Percentiles rank a stretch among this genome's conserved stretches.
Conservation (phyloP, 2,113 vertebrate genomes). For the Hippocampus comes region DNA sequence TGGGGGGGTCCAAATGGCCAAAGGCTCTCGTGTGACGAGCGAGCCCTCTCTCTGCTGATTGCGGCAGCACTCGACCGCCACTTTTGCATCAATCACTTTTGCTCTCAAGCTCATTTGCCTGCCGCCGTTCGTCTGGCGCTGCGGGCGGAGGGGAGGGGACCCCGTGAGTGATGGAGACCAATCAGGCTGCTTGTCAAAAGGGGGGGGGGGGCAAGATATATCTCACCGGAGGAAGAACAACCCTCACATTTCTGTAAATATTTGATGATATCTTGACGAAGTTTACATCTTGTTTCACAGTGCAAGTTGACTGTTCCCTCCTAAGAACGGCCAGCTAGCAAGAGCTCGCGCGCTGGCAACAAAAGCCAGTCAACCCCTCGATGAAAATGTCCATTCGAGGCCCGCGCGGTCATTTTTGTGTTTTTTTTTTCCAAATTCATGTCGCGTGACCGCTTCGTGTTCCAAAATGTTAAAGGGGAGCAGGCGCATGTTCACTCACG, state of each 20-base stretch:
- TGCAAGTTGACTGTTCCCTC: too few relatives aligned
- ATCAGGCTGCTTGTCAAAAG: constrained; percentile 18
- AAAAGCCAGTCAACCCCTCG: not conserved
- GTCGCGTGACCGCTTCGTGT: too few relatives aligned
- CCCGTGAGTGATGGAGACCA: constrained; percentile 1
- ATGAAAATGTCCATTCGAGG: not conserved
- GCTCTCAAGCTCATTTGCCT: constrained; percentile 26
- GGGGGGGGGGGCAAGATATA: constrained; percentile 3
- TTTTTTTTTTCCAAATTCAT: too few relatives aligned
- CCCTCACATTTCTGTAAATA: not conserved
- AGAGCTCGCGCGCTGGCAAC: not conserved
- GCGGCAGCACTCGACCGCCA: constrained; percentile 14
- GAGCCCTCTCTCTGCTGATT: constrained; percentile 16
- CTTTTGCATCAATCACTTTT: constrained; percentile 27
- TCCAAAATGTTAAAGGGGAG: too few relatives aligned
- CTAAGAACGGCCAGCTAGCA: too few relatives aligned
- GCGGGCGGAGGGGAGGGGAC: not conserved
- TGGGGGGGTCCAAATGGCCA: not conserved
- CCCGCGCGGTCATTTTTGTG: too few relatives aligned
- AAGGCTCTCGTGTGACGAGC: constrained; percentile 8
- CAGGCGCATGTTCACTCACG: too few relatives aligned
- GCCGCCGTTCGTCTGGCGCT: not conserved
- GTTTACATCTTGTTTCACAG: too few relatives aligned
- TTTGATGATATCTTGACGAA: too few relatives aligned
- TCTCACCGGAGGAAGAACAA: too few relatives aligned